These are phyloP conservation scores for Physeter macrocephalus DNA, from an alignment of 2,113 vertebrate species.

Conservation along the genomic window DNA sequence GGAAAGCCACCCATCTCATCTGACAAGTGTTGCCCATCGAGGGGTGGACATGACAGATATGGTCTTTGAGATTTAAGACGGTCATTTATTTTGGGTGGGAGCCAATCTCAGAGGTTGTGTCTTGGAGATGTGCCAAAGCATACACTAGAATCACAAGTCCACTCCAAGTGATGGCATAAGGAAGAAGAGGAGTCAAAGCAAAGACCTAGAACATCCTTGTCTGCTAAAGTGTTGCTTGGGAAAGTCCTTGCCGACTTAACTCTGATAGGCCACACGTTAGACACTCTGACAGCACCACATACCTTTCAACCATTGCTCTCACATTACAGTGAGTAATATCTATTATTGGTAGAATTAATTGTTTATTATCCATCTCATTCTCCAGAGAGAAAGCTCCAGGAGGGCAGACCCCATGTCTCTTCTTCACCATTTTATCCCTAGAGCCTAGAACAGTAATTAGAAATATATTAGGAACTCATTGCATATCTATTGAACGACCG, in stretches of 20 bases:
- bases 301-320: neutral
- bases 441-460: neutral
- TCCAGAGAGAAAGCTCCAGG: neutral
- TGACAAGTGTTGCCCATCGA: neutral
- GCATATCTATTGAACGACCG: neutral
- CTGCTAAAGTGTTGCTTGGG: neutral
- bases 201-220: neutral
- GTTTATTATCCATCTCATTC: neutral
- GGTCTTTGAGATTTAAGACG: neutral
- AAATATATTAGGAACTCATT: neutral
- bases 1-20: neutral
- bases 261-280: neutral
- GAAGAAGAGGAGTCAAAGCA: neutral
- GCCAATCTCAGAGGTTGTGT: neutral
- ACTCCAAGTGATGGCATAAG: neutral
- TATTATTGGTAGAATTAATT: neutral
- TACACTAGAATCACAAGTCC: neutral
- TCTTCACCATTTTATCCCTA: neutral
- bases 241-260: neutral
- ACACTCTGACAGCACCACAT: neutral
- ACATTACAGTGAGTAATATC: neutral
- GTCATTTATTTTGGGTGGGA: neutral
- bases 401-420: neutral
- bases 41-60: neutral
- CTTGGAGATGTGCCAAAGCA: neutral